These are phyloP conservation scores for Pitangus sulphuratus DNA, from an alignment of 2,797 vertebrate species.

Conservation along the genomic window DNA sequence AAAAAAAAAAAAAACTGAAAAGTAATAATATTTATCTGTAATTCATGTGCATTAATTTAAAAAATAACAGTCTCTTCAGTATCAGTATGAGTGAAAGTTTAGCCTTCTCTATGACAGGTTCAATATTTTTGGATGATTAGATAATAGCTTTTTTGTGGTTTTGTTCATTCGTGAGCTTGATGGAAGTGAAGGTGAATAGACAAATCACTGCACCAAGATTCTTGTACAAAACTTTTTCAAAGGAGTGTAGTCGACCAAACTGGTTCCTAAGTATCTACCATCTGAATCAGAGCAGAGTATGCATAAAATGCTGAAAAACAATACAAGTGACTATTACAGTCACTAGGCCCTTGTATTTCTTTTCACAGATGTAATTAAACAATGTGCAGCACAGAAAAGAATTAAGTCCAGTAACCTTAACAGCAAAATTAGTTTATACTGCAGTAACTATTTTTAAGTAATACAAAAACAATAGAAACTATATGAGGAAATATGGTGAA, in stretches of 20 bases:
- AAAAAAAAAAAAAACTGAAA: too few species aligned
- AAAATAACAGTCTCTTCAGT: not conserved
- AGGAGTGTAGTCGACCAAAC: not conserved
- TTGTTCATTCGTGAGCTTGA: conserved; percentile 15
- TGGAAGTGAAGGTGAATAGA: conserved; percentile 9
- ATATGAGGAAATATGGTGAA: not conserved
- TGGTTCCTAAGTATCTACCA: not conserved
- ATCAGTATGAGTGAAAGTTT: not conserved
- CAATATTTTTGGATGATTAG: not conserved
- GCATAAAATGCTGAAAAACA: not conserved
- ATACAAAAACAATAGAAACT: not conserved
- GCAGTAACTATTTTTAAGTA: conserved; percentile 20
- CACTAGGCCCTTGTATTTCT: not conserved
- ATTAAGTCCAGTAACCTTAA: not conserved
- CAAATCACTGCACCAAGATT: not conserved
- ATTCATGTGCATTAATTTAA: not conserved
- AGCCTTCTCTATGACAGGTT: not conserved
- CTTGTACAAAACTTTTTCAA: not conserved
- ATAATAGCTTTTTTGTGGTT: not conserved
- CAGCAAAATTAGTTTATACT: not conserved
- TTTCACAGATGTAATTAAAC: conserved; percentile 7
- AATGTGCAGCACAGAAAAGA: not conserved
- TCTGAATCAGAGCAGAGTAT: not conserved
- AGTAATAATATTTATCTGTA: not conserved
- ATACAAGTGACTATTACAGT: not conserved